Percentiles rank a stretch among this genome's conserved stretches.
Conservation (phyloP, 2,888 invertebrate genomes). For the Bombyx huttoni region DNA sequence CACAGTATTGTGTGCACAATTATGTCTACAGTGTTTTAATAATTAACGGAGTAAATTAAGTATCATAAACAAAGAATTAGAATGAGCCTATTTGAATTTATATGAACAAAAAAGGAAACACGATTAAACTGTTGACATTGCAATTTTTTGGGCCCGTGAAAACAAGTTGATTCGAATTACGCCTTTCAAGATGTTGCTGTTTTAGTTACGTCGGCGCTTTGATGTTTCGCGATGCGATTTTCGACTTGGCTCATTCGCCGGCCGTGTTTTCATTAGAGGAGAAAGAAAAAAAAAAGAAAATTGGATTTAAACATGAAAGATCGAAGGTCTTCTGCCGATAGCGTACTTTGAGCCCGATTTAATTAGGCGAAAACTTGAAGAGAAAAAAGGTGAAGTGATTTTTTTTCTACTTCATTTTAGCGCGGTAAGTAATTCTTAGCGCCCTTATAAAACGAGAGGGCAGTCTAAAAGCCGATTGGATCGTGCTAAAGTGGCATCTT, state of each 20-base stretch:
- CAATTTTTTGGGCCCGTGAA: constrained; percentile 5
- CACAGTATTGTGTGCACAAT: too few species aligned
- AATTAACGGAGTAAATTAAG: background rate
- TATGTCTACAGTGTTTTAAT: too few species aligned
- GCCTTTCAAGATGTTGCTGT: constrained; percentile 12
- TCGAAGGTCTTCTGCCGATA: constrained; percentile 22
- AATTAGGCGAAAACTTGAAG: constrained; percentile 29
- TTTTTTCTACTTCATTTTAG: constrained; percentile 6
- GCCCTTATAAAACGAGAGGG: constrained; percentile 5
- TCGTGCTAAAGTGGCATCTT: background rate
- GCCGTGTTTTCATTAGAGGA: constrained; percentile 36
- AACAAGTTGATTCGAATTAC: background rate
- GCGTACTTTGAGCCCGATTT: constrained; percentile 32
- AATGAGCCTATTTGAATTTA: constrained; percentile 17
- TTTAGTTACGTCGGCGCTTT: constrained; percentile 29
- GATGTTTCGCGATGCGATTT: constrained; percentile 43
- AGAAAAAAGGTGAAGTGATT: constrained; percentile 13
- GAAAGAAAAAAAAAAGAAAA: constrained; percentile 28
- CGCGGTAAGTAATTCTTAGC: constrained; percentile 7
- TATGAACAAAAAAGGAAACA: background rate
- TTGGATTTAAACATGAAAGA: constrained; percentile 47
- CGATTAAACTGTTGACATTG: background rate
- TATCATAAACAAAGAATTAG: constrained; percentile 6
- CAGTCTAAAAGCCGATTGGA: constrained; percentile 6
- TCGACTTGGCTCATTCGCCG: constrained; percentile 36